Evolutionary conservation across 2,797 vertebrate genomes (phyloP), one percentile per base, ranked within the genome.

Genomic region (Gymnopithys bicolor): DNA sequence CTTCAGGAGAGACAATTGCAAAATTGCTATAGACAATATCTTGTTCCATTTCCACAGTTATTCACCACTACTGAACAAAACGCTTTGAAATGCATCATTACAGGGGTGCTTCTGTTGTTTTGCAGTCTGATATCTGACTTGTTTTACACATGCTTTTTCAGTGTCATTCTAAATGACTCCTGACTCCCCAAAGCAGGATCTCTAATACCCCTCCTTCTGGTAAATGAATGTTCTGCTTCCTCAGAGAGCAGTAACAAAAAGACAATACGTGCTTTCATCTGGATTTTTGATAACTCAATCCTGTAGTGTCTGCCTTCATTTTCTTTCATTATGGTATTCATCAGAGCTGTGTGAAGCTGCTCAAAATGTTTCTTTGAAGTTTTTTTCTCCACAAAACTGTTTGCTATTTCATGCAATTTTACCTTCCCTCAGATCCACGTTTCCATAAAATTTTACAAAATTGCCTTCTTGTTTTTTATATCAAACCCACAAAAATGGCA

Each of bases 241-340:
- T 88, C 58, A 24, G 87, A 77, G 46, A 70, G 46, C 49, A 41
- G 24, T 83, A 77, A 43, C 81, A 83, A 66, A 91, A 93, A 91
- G 43, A 75, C 58, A 41, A 46, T 76, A 41, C 0, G 3, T 21
- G 48, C 84, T 94, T 95, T 89, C 84, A 69, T 70, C 32, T 0
- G 4, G 39, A 59, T 78, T 94, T 92, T 66, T 91, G 79, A 63
- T 95, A 66, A 94, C 78, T 87, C 46, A 4, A 2, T 85, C 89
- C 84, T 69, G 32, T 35, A n/a, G 11, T 52, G 58, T 55, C 66
- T 93, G 82, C 28, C 84, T 95, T 95, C 39, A 91, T 95, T 96
- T 93, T 92, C 87, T 92, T 91, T 91, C 84, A 93, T 97, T 95
- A 92, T 41, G 43, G 84, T 68, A 63, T 93, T 95, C 82, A 87